phyloP scores from a whole-genome alignment of 2,113 vertebrate species.

The Condylura cristata region DNA sequence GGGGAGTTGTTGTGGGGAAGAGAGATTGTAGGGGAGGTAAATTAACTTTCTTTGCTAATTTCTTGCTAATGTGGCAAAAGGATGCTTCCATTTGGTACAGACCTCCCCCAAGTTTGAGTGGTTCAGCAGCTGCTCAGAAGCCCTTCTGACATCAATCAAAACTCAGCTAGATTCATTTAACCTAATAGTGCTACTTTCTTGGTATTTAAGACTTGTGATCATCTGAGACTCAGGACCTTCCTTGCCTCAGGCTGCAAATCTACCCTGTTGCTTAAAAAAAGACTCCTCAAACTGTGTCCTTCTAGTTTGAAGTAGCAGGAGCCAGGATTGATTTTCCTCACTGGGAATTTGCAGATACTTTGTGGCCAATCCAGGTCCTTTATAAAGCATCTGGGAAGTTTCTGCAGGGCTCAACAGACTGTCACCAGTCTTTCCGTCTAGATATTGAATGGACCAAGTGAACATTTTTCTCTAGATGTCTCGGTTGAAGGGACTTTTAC shows the following conservation, averaged over 20 bases:
- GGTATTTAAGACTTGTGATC: conserved; percentile 46
- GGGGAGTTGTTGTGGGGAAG: background rate
- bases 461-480: conserved; percentile 30
- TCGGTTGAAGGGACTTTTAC: conserved; percentile 14
- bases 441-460: background rate
- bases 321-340: conserved; percentile 14
- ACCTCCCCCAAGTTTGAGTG: background rate
- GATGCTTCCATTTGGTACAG: background rate
- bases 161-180: conserved; percentile 46
- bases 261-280: background rate
- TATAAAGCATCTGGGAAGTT: conserved; percentile 6
- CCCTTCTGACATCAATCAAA: conserved; percentile 43
- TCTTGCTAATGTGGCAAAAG: background rate
- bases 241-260: conserved; percentile 52
- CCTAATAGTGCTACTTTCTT: background rate
- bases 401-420: background rate
- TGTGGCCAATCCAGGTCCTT: background rate
- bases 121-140: background rate
- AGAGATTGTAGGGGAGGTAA: background rate
- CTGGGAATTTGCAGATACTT: conserved; percentile 41
- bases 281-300: background rate
- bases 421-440: background rate
- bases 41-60: background rate
- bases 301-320: conserved; percentile 30
- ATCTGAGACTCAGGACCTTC: conserved; percentile 18